Base-by-base conservation (phyloP, 2,797 vertebrate genomes). In the Momotus momota region DNA sequence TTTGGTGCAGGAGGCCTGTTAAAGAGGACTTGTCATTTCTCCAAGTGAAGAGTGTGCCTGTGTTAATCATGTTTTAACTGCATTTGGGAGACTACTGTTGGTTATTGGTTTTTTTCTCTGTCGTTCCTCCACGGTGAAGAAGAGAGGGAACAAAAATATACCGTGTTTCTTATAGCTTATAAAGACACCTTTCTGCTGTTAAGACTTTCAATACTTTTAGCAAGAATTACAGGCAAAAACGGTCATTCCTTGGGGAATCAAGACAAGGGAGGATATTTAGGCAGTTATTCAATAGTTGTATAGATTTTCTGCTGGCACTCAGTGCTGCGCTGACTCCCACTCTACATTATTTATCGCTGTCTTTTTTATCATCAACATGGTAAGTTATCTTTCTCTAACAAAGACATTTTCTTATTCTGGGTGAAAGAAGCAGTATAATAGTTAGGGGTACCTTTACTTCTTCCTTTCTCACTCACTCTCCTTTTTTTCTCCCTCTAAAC, bases 251-350 rank as follows among this genome's bases (percentile, higher is more conserved):
- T 13, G 26, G 71, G 90, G 74, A 85, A 66, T 71, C 73, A 70
- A 79, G 95, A 52, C 31, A 55, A 35, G 40, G 78, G 67, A 77
- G 79, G 83, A 81, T 84, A 70, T 86, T 93, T 82, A 92, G 88
- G 86, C 92, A 95, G 70, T 80, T 95, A 80, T 88, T 94, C 92
- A 73, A 90, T 90, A 92, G 55, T 19, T 55, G 19, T 80, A 93
- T 90, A 79, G 94, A 88, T 94, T 96, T 95, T 90, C 86, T 94
- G 31, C 77, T 85, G 86, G 90, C 66, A 66, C 15, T 33, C 82
- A 70, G 46, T 46, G 20, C 52, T 40, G 27, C n/a, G 25, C 80
- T 86, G 62, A 75, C 40, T 95, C 14, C 25, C 61, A 48, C 74
- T 88, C 86, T 88, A 55, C 78, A 57, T 95, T 93, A 96, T 92